Conservation (phyloP, 2,113 vertebrate species). For the Paramisgurnus dabryanus region DNA sequence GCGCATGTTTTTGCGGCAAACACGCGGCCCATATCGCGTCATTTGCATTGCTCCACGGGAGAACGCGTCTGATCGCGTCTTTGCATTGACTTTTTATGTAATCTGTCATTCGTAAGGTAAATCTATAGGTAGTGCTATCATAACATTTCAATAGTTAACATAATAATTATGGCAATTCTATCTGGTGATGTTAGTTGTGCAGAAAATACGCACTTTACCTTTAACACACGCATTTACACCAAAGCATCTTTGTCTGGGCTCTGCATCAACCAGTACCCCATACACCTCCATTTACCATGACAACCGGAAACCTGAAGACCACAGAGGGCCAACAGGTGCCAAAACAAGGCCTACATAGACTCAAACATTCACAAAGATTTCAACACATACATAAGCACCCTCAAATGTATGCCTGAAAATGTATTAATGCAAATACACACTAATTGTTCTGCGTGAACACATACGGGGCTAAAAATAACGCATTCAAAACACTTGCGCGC, state of each 20-base stretch:
- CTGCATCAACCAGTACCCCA: neutral
- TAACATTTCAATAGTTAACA: no score
- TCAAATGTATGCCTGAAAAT: slow-evolving; percentile 19
- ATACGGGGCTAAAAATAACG: neutral
- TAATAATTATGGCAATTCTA: no score
- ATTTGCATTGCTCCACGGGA: no score
- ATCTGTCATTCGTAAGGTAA: no score
- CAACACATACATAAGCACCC: slow-evolving; percentile 44
- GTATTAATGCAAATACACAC: slow-evolving; percentile 29
- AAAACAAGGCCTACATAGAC: slow-evolving; percentile 39
- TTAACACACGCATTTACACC: neutral
- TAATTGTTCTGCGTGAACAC: slow-evolving; percentile 6
- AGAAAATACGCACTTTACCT: neutral
- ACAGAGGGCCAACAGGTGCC: slow-evolving; percentile 35
- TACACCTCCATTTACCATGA: slow-evolving; percentile 21
- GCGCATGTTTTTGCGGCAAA: no score
- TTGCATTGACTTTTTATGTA: no score
- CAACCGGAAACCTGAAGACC: slow-evolving; percentile 35
- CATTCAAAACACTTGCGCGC: neutral
- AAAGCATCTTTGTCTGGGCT: slow-evolving; percentile 16
- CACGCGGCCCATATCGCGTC: no score
- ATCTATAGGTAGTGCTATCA: no score
- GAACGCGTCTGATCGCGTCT: no score
- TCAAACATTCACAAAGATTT: slow-evolving; percentile 30
- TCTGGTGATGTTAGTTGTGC: neutral